A percentile compares a stretch with the other conserved stretches of the same genome.
Conservation (phyloP, 2,113 vertebrate genomes). For the Uria lomvia region DNA sequence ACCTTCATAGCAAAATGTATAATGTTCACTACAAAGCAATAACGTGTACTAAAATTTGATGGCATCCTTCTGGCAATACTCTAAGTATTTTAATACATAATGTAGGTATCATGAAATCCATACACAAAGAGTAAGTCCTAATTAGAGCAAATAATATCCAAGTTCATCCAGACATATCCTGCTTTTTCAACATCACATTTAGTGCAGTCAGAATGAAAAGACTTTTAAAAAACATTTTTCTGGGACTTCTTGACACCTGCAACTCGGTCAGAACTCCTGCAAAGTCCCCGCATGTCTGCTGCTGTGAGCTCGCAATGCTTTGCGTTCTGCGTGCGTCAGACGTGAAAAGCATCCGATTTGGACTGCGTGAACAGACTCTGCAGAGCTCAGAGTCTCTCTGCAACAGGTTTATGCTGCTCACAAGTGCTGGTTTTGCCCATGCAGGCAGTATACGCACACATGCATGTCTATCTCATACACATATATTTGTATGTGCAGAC, state of each 20-base stretch:
- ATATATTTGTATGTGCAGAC: too few relatives aligned
- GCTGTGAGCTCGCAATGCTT: neutral
- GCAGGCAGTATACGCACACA: neutral
- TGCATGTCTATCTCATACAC: neutral
- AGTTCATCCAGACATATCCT: neutral
- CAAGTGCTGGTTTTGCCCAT: neutral
- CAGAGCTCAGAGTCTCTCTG: neutral
- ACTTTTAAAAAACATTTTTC: neutral
- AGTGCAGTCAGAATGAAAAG: neutral
- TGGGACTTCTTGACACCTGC: neutral
- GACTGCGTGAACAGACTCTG: neutral
- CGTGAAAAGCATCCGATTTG: neutral
- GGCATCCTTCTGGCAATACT: neutral
- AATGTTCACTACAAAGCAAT: neutral
- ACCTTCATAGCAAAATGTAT: neutral
- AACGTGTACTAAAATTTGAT: neutral
- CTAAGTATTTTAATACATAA: neutral
- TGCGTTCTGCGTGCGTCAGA: neutral
- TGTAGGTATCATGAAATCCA: neutral
- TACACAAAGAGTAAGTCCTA: neutral
- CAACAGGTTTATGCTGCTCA: neutral
- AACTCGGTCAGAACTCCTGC: neutral
- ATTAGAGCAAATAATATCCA: neutral
- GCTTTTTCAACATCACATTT: neutral
- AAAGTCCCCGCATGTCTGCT: neutral